These are phyloP conservation scores for Bothrops jararaca DNA, from an alignment of 2,113 vertebrate genomes.

Conservation along the genomic window DNA sequence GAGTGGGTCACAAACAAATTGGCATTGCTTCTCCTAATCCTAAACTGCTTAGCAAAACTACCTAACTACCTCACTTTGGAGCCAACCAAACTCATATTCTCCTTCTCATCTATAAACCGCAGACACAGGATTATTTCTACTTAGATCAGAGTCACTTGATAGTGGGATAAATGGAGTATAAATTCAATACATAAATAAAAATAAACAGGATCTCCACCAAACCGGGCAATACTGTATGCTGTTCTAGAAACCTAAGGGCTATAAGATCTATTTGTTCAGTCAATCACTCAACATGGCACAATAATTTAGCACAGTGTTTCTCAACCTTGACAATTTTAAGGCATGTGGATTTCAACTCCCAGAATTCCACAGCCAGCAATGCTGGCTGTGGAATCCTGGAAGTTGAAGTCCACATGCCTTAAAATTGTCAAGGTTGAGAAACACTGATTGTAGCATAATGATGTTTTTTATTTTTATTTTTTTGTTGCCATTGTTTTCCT, in stretches of 20 bases:
- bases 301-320: too few relatives aligned
- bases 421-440: too few relatives aligned
- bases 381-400: too few relatives aligned
- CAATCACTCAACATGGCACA: not conserved
- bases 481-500: not conserved
- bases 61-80: not conserved
- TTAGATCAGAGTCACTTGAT: not conserved
- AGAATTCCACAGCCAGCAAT: too few relatives aligned
- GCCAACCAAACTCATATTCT: not conserved
- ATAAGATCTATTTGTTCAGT: not conserved
- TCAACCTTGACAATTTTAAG: too few relatives aligned
- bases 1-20: not conserved
- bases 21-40: not conserved
- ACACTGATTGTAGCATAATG: too few relatives aligned
- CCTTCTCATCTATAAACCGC: not conserved
- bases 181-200: not conserved
- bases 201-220: not conserved
- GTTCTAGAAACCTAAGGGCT: not conserved
- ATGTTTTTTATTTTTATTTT: not conserved
- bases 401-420: too few relatives aligned
- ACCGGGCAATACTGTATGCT: not conserved
- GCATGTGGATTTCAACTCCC: too few relatives aligned
- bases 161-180: not conserved
- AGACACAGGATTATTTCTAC: not conserved
- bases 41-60: not conserved